Percentiles rank a stretch among this genome's conserved stretches.
Conservation (phyloP, 1,140 invertebrate genomes). For the Eurosta solidaginis region DNA sequence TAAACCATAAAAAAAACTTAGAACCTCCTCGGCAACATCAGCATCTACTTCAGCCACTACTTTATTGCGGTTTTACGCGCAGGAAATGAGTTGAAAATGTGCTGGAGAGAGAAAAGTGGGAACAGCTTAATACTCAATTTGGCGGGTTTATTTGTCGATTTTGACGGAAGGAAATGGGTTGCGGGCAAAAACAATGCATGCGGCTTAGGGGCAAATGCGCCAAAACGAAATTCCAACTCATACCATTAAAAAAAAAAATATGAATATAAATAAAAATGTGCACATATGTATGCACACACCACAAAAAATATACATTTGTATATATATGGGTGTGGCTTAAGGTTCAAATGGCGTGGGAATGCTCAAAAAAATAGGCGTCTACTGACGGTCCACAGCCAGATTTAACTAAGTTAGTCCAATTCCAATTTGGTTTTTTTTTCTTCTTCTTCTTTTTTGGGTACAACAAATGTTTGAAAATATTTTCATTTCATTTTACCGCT, state of each 20-base stretch:
- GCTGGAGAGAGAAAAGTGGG: background rate
- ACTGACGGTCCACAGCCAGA: background rate
- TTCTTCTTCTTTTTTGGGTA: no score
- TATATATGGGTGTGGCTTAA: no score
- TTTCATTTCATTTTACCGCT: no score
- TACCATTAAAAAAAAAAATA: no score
- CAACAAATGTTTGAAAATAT: no score
- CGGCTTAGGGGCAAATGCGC: background rate
- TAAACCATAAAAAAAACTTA: background rate
- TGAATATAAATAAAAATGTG: no score
- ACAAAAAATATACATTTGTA: background rate
- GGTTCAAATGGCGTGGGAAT: background rate
- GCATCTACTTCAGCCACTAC: background rate
- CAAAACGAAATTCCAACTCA: no score
- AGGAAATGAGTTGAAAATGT: constrained; percentile 10
- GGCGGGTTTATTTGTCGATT: background rate
- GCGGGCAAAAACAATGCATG: background rate
- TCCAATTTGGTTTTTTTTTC: background rate
- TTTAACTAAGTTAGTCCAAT: constrained; percentile 1
- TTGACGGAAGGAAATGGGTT: background rate
- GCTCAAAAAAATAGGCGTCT: background rate
- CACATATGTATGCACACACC: no score
- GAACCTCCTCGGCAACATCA: background rate
- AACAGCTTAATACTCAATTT: background rate
- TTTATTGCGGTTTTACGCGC: background rate